Conservation (phyloP, 92 coral and sea anemone species). For the Actinernus sp. region DNA sequence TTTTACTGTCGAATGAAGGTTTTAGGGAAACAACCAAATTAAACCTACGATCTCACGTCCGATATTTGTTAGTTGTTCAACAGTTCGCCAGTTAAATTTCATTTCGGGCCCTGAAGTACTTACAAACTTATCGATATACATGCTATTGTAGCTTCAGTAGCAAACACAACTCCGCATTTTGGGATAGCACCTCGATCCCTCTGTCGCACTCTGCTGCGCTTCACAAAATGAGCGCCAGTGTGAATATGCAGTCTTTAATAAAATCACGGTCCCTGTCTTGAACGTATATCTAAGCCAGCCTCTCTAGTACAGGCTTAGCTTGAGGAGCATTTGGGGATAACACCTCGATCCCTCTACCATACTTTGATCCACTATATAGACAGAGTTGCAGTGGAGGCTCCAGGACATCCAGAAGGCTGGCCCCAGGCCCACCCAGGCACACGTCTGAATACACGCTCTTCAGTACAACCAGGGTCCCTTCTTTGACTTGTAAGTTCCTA, state of each 20-base stretch:
- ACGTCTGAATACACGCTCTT: constrained; percentile 63
- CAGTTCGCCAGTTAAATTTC: too few species aligned
- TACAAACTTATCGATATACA: too few species aligned
- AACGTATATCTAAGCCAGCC: constrained; percentile 11
- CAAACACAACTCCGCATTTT: too few species aligned
- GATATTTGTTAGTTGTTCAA: too few species aligned
- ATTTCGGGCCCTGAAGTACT: too few species aligned
- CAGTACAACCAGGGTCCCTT: constrained; percentile 33
- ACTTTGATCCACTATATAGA: constrained; percentile 57
- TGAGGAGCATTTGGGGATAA: constrained; percentile 38
- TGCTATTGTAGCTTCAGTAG: too few species aligned
- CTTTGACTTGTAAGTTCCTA: constrained; percentile 17
- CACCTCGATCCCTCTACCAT: constrained; percentile 59
- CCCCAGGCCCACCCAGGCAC: constrained; percentile 44
- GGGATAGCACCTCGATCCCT: constrained; percentile 36
- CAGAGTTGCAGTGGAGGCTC: constrained; percentile 63
- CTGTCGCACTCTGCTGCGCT: constrained; percentile 64
- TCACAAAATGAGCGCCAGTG: constrained; percentile 58
- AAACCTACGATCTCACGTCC: too few species aligned
- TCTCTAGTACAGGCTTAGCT: constrained; percentile 27
- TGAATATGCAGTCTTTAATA: constrained; percentile 66
- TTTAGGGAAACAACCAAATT: too few species aligned
- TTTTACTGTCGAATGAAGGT: too few species aligned
- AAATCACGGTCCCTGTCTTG: constrained; percentile 20
- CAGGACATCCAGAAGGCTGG: constrained; percentile 67